These are phyloP conservation scores for Mylabris phalerata DNA, from an alignment of 1,140 invertebrate genomes.

Conservation along the genomic window DNA sequence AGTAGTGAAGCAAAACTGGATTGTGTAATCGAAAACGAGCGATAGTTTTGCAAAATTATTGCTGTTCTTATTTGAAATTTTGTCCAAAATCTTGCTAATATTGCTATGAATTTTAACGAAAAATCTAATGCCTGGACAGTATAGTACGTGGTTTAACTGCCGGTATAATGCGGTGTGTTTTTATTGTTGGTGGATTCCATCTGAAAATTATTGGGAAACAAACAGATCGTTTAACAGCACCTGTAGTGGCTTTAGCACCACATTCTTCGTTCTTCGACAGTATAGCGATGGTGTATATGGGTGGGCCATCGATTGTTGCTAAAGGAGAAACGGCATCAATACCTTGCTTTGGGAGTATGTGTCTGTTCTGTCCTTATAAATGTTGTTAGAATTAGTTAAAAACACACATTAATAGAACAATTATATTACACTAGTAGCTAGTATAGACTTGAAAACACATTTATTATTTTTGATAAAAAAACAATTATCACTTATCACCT, in stretches of 20 bases:
- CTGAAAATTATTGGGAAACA: slow-evolving; percentile 61
- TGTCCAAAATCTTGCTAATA: too few relatives aligned
- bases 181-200: slow-evolving; percentile 75
- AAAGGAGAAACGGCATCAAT: slow-evolving; percentile 72
- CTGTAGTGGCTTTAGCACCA: slow-evolving; percentile 80
- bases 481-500: too few relatives aligned
- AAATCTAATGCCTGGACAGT: slow-evolving; percentile 37
- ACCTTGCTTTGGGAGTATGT: slow-evolving; percentile 84
- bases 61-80: too few relatives aligned
- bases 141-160: slow-evolving; percentile 53
- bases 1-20: too few relatives aligned
- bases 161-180: slow-evolving; percentile 62
- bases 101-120: too few relatives aligned
- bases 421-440: too few relatives aligned
- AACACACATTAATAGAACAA: background rate
- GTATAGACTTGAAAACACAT: too few relatives aligned
- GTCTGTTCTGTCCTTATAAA: background rate
- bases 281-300: slow-evolving; percentile 70
- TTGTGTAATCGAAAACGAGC: too few relatives aligned
- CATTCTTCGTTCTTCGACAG: slow-evolving; percentile 90
- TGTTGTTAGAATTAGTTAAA: background rate
- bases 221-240: slow-evolving; percentile 54
- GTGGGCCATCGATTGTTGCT: slow-evolving; percentile 80
- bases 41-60: too few relatives aligned
- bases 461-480: too few relatives aligned